phyloP scores from a whole-genome alignment of 2,888 invertebrate genomes.

The Plagiodera versicolora region DNA sequence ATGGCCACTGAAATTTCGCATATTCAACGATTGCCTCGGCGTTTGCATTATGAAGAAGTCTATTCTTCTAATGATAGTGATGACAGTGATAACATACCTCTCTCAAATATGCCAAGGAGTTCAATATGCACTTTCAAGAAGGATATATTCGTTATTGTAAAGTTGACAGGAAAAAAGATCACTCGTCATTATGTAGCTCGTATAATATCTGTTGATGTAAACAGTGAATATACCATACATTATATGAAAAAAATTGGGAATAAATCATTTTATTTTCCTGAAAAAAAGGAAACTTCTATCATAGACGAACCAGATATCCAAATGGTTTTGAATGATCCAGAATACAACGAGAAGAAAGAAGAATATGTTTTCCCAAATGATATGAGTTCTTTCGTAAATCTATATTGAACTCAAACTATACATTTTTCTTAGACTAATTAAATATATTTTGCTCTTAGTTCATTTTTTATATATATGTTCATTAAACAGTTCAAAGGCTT shows the following conservation, averaged over 20 bases:
- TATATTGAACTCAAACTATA: not conserved
- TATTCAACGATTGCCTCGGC: not conserved
- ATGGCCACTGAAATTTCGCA: not conserved
- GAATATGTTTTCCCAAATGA: not conserved
- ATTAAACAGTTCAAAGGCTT: not conserved
- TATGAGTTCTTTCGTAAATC: not conserved
- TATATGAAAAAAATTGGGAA: not conserved
- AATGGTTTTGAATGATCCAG: not conserved
- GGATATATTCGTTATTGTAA: not conserved
- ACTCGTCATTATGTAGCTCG: not conserved
- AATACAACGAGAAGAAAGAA: not conserved
- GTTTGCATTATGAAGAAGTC: not conserved
- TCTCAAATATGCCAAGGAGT: not conserved
- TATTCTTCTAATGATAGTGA: not conserved
- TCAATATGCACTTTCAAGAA: not conserved
- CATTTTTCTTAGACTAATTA: not conserved
- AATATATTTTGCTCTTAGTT: not conserved
- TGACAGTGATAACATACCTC: not conserved
- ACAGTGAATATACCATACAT: not conserved
- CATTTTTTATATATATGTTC: not conserved
- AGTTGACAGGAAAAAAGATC: not conserved
- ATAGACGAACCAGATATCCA: not conserved
- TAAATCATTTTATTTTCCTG: not conserved
- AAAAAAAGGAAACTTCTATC: not conserved
- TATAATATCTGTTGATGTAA: not conserved